phyloP scores from a whole-genome alignment of 2,113 vertebrate genomes.

The Camelus dromedarius region DNA sequence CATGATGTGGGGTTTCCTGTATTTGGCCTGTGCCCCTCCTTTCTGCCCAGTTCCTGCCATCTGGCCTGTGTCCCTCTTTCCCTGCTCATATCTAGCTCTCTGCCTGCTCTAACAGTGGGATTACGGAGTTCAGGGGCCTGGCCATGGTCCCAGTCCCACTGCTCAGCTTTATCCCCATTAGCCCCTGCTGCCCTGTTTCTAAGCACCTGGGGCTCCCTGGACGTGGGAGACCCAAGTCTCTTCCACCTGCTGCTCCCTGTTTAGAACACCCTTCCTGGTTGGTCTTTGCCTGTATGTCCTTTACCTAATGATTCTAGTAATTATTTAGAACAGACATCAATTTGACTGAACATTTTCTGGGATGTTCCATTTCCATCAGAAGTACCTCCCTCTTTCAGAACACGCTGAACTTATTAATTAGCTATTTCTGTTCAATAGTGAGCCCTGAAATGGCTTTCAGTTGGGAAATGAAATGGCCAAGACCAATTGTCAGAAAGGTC shows the following conservation, averaged over 20 bases:
- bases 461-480: not conserved
- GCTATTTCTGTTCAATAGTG: not conserved
- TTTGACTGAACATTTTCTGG: not conserved
- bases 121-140: too few relatives aligned
- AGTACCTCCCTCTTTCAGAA: not conserved
- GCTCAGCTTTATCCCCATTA: fast-evolving
- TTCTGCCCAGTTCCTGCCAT: too few relatives aligned
- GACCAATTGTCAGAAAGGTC: not conserved
- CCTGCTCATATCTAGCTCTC: too few relatives aligned
- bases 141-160: fast-evolving
- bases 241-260: not conserved
- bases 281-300: not conserved
- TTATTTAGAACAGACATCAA: not conserved
- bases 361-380: not conserved
- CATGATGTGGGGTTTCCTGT: too few relatives aligned
- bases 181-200: not conserved
- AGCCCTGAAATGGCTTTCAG: not conserved
- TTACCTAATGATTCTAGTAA: not conserved
- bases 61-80: too few relatives aligned
- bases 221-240: fast-evolving
- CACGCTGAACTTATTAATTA: not conserved
- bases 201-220: not conserved
- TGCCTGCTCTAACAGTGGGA: too few relatives aligned
- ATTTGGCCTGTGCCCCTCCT: too few relatives aligned
- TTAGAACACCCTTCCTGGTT: not conserved